These are phyloP conservation scores for Tinea semifulvella DNA, from an alignment of 2,888 invertebrate species.

Conservation along the genomic window DNA sequence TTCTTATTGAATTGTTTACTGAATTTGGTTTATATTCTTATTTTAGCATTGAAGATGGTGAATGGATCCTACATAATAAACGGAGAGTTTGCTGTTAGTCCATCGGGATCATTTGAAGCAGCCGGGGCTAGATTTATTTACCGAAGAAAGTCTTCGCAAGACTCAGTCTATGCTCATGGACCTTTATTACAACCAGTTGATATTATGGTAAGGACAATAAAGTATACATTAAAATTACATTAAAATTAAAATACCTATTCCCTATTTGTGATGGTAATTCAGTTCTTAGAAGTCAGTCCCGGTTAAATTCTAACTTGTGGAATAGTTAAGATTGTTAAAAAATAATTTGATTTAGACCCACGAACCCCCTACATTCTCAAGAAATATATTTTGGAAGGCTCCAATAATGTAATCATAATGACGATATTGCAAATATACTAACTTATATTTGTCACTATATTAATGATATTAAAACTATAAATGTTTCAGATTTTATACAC, in stretches of 20 bases:
- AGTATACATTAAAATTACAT: no score
- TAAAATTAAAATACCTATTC: background rate
- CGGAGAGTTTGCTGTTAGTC: conserved; percentile 73
- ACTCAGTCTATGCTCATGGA: conserved; percentile 76
- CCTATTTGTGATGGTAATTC: background rate
- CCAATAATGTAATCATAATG: no score
- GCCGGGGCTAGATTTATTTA: conserved; percentile 78
- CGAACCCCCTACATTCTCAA: no score
- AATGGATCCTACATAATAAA: conserved; percentile 78
- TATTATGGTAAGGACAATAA: conserved; percentile 71
- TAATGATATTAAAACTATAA: no score
- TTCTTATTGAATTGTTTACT: no score
- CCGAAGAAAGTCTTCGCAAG: conserved; percentile 71
- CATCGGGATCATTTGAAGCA: conserved; percentile 69
- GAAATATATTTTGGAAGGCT: no score
- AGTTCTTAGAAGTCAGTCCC: no score
- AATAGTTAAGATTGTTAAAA: no score
- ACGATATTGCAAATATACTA: no score
- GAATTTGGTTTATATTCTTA: conserved; percentile 19
- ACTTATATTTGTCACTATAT: no score
- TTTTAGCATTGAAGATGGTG: conserved; percentile 77
- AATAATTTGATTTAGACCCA: no score
- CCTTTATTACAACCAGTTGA: conserved; percentile 80
- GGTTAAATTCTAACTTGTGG: background rate
- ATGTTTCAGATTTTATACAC: conserved; percentile 79